Evolutionary conservation across 2,113 vertebrate species (phyloP).

Genomic region (Hippocampus abdominalis): DNA sequence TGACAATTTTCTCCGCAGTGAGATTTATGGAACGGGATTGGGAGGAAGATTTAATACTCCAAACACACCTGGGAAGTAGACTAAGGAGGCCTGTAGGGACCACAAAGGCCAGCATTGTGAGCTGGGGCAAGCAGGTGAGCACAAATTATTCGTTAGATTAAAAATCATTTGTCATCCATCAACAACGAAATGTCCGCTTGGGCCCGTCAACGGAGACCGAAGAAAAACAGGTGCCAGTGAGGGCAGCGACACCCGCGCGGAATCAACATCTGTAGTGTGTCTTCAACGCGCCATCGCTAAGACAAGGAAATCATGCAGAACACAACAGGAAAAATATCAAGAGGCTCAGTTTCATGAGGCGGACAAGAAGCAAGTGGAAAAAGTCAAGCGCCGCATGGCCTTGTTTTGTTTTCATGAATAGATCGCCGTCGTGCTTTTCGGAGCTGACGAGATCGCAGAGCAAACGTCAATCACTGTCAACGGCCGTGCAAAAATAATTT

Average conservation of each 20-base stretch:
- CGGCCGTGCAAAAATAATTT: too few relatives aligned
- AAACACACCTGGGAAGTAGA: conserved; percentile 58
- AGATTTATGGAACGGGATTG: conserved; percentile 65
- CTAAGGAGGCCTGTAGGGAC: conserved; percentile 58
- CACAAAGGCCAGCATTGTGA: conserved; percentile 71
- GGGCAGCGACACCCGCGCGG: background rate
- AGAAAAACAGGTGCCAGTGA: background rate
- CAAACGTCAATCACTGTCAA: too few relatives aligned
- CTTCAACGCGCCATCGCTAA: background rate
- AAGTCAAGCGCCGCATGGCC: background rate
- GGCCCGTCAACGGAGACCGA: background rate
- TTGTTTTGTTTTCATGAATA: background rate
- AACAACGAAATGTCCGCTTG: conserved; percentile 3
- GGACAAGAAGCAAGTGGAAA: background rate
- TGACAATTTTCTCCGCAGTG: conserved; percentile 68
- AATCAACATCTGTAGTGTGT: background rate
- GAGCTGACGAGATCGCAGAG: too few relatives aligned
- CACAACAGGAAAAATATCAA: background rate
- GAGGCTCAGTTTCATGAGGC: background rate
- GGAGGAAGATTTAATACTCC: conserved; percentile 43
- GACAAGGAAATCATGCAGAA: background rate
- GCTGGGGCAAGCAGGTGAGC: conserved; percentile 60
- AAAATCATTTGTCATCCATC: conserved; percentile 58
- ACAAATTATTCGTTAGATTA: conserved; percentile 59
- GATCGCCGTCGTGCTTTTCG: too few relatives aligned